Percentiles rank a stretch among this genome's conserved stretches.
These are phyloP conservation scores for Blomia tropicalis DNA, from an alignment of 2,888 invertebrate species.

Conservation along the genomic window DNA sequence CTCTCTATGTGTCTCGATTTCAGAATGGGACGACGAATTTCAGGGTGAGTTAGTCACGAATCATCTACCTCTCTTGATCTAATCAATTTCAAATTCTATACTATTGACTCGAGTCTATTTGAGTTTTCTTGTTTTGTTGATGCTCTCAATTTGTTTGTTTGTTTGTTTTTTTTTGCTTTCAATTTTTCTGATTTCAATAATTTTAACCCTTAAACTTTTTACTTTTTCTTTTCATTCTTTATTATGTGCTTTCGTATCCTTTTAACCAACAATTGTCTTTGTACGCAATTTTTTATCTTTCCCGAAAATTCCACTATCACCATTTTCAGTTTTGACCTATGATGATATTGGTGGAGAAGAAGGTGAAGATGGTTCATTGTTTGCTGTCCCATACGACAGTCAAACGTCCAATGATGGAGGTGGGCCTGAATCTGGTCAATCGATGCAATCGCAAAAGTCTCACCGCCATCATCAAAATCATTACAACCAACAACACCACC, in stretches of 20 bases:
- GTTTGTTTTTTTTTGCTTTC: not conserved
- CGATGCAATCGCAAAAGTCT: not conserved
- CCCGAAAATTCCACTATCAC: not conserved
- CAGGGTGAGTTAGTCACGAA: slow-evolving; percentile 71
- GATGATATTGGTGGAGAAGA: slow-evolving; percentile 86
- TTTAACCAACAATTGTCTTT: not conserved
- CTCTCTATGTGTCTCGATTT: slow-evolving; percentile 5
- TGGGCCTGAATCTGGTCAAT: not conserved
- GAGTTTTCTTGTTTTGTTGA: not conserved
- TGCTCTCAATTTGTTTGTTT: not conserved
- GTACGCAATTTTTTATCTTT: not conserved
- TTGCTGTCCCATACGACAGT: not conserved
- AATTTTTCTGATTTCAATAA: not conserved
- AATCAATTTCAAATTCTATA: not conserved
- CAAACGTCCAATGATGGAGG: too few species aligned
- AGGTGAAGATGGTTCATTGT: slow-evolving; percentile 71
- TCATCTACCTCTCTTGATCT: not conserved
- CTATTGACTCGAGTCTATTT: not conserved
- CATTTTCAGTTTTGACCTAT: slow-evolving; percentile 75
- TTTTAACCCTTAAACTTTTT: not conserved
- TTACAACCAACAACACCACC: slow-evolving; percentile 63
- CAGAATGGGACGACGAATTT: slow-evolving; percentile 98
- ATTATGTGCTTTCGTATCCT: not conserved
- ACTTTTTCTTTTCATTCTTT: slow-evolving; percentile 9
- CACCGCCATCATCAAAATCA: slow-evolving; percentile 81